Evolutionary conservation across 1,140 invertebrate species (phyloP).

Genomic region (Drosophila saltans): DNA sequence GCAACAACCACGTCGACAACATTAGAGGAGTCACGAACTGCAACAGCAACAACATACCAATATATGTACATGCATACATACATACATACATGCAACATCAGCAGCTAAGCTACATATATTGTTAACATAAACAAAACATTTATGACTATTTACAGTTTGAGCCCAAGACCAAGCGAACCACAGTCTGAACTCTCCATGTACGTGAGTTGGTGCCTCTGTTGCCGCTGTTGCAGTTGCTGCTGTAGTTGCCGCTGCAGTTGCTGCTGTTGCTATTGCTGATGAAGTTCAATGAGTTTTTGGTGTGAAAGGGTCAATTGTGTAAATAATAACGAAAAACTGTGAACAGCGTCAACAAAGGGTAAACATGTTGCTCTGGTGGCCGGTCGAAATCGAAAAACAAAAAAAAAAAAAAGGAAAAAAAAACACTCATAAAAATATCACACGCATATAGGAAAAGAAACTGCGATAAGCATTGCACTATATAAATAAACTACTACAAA

Average conservation of each 20-base stretch:
- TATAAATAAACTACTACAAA: constrained; percentile 62
- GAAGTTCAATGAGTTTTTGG: constrained; percentile 77
- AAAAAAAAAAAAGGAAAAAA: constrained; percentile 28
- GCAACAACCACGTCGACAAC: constrained; percentile 77
- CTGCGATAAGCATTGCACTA: constrained; percentile 73
- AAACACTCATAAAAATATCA: constrained; percentile 71
- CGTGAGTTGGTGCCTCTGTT: constrained; percentile 48
- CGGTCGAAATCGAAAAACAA: constrained; percentile 53
- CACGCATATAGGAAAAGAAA: constrained; percentile 69
- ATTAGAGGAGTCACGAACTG: constrained; percentile 78
- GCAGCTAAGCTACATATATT: constrained; percentile 63
- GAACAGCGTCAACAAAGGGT: constrained; percentile 50
- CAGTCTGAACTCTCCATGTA: constrained; percentile 46
- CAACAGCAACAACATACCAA: constrained; percentile 46
- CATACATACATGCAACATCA: constrained; percentile 37
- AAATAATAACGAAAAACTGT: constrained; percentile 79
- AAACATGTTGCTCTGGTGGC: constrained; percentile 8
- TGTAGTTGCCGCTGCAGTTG: not conserved
- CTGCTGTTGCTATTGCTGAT: constrained; percentile 44
- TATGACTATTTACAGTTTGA: constrained; percentile 80
- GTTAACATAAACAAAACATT: constrained; percentile 82
- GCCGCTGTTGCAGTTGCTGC: constrained; percentile 11
- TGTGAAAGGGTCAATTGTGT: constrained; percentile 81
- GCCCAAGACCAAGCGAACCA: constrained; percentile 46
- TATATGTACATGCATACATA: constrained; percentile 12